Evolutionary conservation across 2,797 vertebrate genomes (phyloP), one percentile per base, ranked within the genome.

Genomic region (Syngnathus rostellatus): DNA sequence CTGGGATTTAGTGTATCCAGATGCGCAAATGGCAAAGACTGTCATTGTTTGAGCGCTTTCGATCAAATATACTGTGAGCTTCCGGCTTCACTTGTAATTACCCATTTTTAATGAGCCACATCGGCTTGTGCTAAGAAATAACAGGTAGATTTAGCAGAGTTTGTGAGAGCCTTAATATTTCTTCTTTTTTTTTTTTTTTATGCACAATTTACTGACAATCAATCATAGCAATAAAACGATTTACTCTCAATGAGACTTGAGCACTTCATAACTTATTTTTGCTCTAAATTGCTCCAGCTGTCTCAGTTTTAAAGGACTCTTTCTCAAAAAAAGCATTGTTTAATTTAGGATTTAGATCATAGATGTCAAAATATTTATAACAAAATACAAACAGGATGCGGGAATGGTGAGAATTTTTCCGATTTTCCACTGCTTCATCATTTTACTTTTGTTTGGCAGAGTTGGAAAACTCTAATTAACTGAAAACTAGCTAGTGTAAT

Each of bases 1-100:
- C 58, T 31, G 62, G 75, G 74, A 73, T 79, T 84, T 78, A 73
- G 76, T 70, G 72, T 71, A 72, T 73, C 75, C 78, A 80, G 78
- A 77, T 83, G 78, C 77, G 77, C 70, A 71, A 78, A 81, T 71
- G 68, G 73, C 38, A 76, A 80, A 68, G 40, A 64, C n/a, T 71
- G 72, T 62, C 68, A 74, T 77, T 76, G 71, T 84, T 71, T 68
- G 74, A 76, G 67, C 60, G 76, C 65, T 70, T 48, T 63, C 69
- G 46, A 73, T 71, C 74, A 67, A 66, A 48, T 64, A 43, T 14
- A 31, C 25, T 70, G 58, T 5, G 31, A 67, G 59, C 67, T 69
- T 72, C 55, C 63, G 72, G 65, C 65, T 72, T 54, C 38, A 63
- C 61, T 54, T 72, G 65, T 77, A 77, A 77, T 81, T 76, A 77